phyloP scores from a whole-genome alignment of 1,140 invertebrate genomes.

The Pantala flavescens region DNA sequence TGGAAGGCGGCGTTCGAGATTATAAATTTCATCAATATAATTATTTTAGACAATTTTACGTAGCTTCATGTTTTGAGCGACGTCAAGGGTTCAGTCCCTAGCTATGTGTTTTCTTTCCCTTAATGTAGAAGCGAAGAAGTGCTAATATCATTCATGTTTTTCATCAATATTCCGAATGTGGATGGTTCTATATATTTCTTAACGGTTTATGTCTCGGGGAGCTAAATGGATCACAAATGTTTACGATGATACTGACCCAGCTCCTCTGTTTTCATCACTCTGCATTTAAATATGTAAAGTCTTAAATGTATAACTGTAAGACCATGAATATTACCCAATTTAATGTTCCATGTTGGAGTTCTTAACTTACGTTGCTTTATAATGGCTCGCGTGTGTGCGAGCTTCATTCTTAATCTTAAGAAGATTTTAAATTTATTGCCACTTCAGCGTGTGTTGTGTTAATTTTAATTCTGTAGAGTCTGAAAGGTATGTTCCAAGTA shows the following conservation, averaged over 20 bases:
- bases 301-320: not conserved
- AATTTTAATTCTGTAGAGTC: not conserved
- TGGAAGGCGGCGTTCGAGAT: too few relatives aligned
- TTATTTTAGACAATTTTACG: too few relatives aligned
- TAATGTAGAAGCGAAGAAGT: not conserved
- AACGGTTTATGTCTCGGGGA: not conserved
- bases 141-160: not conserved
- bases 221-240: not conserved
- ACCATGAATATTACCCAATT: not conserved
- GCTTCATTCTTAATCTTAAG: not conserved
- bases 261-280: not conserved
- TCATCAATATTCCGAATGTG: not conserved
- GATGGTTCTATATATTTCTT: not conserved
- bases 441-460: not conserved
- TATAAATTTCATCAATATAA: too few relatives aligned
- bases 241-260: not conserved
- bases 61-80: not conserved
- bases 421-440: constrained; percentile 4
- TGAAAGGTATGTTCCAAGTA: not conserved
- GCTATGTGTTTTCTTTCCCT: not conserved
- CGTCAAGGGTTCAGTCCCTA: not conserved
- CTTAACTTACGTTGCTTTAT: not conserved
- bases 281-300: not conserved
- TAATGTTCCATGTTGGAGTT: constrained; percentile 1
- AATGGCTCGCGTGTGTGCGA: not conserved